Evolutionary conservation across 2,888 invertebrate species (phyloP), one percentile per base, ranked within the genome.

Genomic region (Tenthredo notha): DNA sequence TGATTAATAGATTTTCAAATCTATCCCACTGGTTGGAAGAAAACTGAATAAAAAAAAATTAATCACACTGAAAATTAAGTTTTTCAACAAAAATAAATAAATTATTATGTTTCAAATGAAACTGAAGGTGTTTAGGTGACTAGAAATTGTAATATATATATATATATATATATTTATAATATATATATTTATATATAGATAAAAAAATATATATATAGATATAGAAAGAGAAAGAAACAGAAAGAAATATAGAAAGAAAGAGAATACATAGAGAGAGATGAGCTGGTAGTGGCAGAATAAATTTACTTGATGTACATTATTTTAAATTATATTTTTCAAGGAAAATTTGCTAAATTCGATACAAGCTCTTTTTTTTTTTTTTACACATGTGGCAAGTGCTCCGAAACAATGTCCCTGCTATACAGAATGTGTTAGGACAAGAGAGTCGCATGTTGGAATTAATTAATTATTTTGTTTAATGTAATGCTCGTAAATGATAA

Each of bases 371-470:
- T 80, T 58, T 80, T 77, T 58, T 80, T 80, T 58, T 80, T 77
- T 80, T 61, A 80, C 80, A 80, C 80, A 80, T 80, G 80, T 80
- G 80, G 80, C 80, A 80, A 80, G 80, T 80, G 80, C 61, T 80
- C 80, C 61, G 80, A 80, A 80, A 80, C 80, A 80, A 80, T 80
- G 80, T 80, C 61, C 61, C 61, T 80, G 40, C 80, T 80, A 80
- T 80, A 80, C 80, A 80, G 80, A 80, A 80, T 74, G 61, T 80
- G 80, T 40, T 80, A 80, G 80, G 80, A 80, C 80, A 80, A 80
- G 80, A 80, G 58, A 61, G 80, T 80, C 61, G 80, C 40, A 80
- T 80, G 61, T 80, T 80, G 58, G 50, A 80, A 61, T 80, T 80
- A 72, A 72, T 40, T 72, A 74, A 43, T 40, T 74, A 74, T 80